Base-by-base conservation (phyloP, 2,797 vertebrate species). In the Geotrypetes seraphini region DNA sequence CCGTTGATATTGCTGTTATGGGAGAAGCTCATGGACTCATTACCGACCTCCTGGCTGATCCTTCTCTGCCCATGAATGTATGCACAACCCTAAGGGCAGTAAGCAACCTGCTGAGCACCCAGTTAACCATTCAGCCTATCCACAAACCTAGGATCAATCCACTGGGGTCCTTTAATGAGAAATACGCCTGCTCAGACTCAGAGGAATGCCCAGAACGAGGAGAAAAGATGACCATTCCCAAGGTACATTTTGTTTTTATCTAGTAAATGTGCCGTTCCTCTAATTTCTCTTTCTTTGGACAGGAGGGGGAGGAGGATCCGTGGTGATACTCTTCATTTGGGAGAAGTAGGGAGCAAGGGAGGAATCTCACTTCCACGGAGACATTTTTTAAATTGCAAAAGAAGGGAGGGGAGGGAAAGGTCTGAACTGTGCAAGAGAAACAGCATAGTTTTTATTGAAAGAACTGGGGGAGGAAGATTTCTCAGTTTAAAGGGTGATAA, bases 11-110 rank as follows among this genome's bases (percentile, higher is more conserved):
- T 0, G 85, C 91, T 1, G 90, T 96, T 64, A 98, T 98, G 95
- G 95, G 94, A 4, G 95, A 98, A 56, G 95, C 95, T 5, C 93
- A 97, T 0, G 95, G 95, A 21, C 75, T 98, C 63, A 97, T 98
- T 45, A 92, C 93, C 1, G 95, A 98, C 58, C 86, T 98, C 25
- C 73, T 98, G 51, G 94, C 94, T 0, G 95, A 98, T 53, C 87
- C 93, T 4, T 92, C 88, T 0, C 72, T 98, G 57, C 91, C 95
- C 6, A 84, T 91, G 1, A 93, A 91, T 1, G 94, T 94, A 50
- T 94, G 91, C 71, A 93, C 85, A 1, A 96, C 93, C 0, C 64
- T 98, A 57, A 82, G 91, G 64, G 91, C 93, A 1, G 94, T 98
- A 44, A 97, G 94, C 75, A 94, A 90, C 64, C 85, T 98, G 50